Base-by-base conservation (phyloP, 2,113 vertebrate species). In the Pangasianodon hypophthalmus region DNA sequence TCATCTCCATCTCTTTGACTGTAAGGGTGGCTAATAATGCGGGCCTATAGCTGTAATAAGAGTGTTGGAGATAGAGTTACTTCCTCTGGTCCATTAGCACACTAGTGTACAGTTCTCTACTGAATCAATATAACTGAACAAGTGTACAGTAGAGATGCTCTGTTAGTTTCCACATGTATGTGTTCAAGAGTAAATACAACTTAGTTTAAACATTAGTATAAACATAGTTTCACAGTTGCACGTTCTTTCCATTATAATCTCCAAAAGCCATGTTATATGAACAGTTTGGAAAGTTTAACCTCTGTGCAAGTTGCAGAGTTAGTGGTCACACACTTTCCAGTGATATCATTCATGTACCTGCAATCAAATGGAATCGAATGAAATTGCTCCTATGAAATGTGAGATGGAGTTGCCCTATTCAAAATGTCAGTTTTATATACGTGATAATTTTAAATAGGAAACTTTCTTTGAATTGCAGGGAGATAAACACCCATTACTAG, bases 1-100 rank as follows among this genome's bases (percentile, higher is more conserved):
- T 89, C 90, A 87, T 91, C 54, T 87, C 2, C 18, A 21, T 87
- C 77, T 88, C 75, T 73, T 64, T 89, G 64, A 79, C 64, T 87
- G 84, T 87, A 58, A 83, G 75, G 83, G 82, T 84, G 56, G n/a
- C 48, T 83, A 81, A 88, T 83, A 85, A 83, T 54, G 64, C 54
- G 14, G n/a, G 18, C 24, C 87, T 52, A 7, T 41, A 56, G 6
- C 37, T 91, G 82, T 86, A 91, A 91, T 75, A 67, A 86, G 73
- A 82, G 73, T 56, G 54, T 37, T 21, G 58, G 87, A 54, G 73
- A 60, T 88, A 58, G 41, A 86, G 75, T 91, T 88, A 91, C 90
- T 41, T 79, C 88, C 73, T 54, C 67, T 37, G 37, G 37, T 37
- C 37, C 37, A 37, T 37, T 37, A 37, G 37, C 37, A 37, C 1